Base-by-base conservation (phyloP, 2,113 vertebrate species). In the Carollia perspicillata region DNA sequence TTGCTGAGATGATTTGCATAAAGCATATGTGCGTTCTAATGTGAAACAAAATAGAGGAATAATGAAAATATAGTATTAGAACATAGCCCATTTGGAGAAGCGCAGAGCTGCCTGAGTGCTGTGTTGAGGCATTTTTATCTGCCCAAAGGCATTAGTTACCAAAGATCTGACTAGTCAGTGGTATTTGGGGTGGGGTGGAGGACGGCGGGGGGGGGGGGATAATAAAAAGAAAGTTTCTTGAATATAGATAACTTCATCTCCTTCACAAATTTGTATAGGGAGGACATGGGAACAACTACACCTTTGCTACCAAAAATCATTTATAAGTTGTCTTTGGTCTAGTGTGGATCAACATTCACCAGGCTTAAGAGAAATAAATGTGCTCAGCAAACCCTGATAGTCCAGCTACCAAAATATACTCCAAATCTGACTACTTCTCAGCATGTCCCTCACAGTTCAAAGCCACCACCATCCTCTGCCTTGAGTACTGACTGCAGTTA, bases 221-320 rank as follows among this genome's bases (percentile, higher is more conserved):
- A 77, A 92, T 8, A 63, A 28, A 58, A 66, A 66, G 44, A 65
- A 47, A 83, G 75, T 16, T 49, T 83, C 58, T 20, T 86, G 40
- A 51, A 16, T 47, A 77, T 12, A 69, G 35, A 85, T 71, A 77
- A 81, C 33, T 68, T 71, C 22, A 63, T 53, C 33, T 92, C 49
- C 33, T 68, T 74, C 53, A n/a, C 77, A 91, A 65, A 72, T 89
- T 89, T 89, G 89, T 26, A n/a, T 6, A 74, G 33, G 42, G 23
- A 75, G 23, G 35, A 60, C 20, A 58, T 37, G 40, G 20, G n/a
- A 47, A 30, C 10, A 92, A 58, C n/a, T 60, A 60, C 60, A 53
- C 13, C 30, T 89, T 89, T 71, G 35, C 35, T 71, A 94, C 77
- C 93, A 47, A 81, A 95, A 95, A 91, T 60, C 14, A 93, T 30